phyloP scores from a whole-genome alignment of 2,888 invertebrate genomes.

The Tortrix viridana region DNA sequence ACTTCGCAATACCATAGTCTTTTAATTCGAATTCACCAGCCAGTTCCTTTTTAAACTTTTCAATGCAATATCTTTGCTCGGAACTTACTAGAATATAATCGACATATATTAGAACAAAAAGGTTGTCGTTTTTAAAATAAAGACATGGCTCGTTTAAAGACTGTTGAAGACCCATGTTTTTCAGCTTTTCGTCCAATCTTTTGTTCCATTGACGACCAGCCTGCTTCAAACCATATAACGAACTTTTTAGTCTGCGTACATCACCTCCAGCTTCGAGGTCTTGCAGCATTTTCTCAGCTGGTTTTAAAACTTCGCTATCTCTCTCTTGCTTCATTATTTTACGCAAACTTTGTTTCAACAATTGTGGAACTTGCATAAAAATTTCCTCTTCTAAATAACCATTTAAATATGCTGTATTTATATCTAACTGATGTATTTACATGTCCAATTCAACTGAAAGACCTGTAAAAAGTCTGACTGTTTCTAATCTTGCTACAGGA shows the following conservation, averaged over 20 bases:
- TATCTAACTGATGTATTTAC: conserved; percentile 11
- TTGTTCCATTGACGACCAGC: conserved; percentile 15
- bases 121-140: too few relatives aligned
- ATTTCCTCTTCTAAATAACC: conserved; percentile 10
- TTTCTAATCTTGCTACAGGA: too few relatives aligned
- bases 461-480: neutral
- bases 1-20: too few relatives aligned
- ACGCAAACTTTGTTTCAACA: neutral
- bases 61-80: too few relatives aligned
- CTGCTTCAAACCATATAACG: conserved; percentile 7
- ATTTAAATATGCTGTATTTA: conserved; percentile 14
- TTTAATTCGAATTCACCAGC: too few relatives aligned
- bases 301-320: neutral
- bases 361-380: neutral
- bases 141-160: too few relatives aligned
- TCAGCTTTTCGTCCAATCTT: too few relatives aligned
- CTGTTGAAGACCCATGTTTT: too few relatives aligned
- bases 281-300: neutral
- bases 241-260: neutral
- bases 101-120: too few relatives aligned
- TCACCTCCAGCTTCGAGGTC: neutral
- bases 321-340: neutral
- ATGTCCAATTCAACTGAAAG: conserved; percentile 13
- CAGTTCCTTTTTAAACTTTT: too few relatives aligned
- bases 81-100: too few relatives aligned